Percentiles rank a stretch among this genome's conserved stretches.
phyloP scores from a whole-genome alignment of 2,888 invertebrate species.

The Eupsilia transversa region DNA sequence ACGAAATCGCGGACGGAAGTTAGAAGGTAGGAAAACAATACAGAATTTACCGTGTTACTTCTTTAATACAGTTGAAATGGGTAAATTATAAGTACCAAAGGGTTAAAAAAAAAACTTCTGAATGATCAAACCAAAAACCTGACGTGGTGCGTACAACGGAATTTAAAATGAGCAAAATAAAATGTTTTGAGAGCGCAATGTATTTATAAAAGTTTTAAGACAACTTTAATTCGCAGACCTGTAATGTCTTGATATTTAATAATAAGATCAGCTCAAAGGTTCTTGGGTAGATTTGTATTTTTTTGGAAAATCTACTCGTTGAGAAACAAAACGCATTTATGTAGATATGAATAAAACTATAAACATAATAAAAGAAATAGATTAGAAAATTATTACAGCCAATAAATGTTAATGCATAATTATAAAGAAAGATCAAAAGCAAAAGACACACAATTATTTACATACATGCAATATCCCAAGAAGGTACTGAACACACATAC shows the following conservation, averaged over 20 bases:
- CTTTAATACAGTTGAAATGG: not conserved
- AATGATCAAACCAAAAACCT: conserved; percentile 19
- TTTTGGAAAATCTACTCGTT: not conserved
- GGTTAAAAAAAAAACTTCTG: not conserved
- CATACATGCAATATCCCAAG: conserved; percentile 6
- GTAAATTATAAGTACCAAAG: too few relatives aligned
- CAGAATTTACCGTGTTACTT: not conserved
- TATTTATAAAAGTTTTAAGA: not conserved
- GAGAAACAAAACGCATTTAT: not conserved
- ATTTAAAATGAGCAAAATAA: conserved; percentile 1
- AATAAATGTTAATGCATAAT: not conserved
- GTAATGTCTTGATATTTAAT: conserved; percentile 6
- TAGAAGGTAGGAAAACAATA: not conserved
- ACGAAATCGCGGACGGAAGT: not conserved
- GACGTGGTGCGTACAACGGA: conserved; percentile 31
- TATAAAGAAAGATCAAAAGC: conserved; percentile 7
- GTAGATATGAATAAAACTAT: not conserved
- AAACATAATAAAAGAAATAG: not conserved
- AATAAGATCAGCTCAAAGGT: conserved; percentile 1
- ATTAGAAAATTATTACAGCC: not conserved
- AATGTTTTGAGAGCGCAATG: not conserved
- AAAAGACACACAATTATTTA: not conserved
- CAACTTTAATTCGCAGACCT: conserved; percentile 43
- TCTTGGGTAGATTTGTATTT: not conserved
- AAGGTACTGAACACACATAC: not conserved